A percentile compares a stretch with the other conserved stretches of the same genome.
Evolutionary conservation across 1,140 invertebrate genomes (phyloP).

Genomic region (Hydropsyche tenuis): DNA sequence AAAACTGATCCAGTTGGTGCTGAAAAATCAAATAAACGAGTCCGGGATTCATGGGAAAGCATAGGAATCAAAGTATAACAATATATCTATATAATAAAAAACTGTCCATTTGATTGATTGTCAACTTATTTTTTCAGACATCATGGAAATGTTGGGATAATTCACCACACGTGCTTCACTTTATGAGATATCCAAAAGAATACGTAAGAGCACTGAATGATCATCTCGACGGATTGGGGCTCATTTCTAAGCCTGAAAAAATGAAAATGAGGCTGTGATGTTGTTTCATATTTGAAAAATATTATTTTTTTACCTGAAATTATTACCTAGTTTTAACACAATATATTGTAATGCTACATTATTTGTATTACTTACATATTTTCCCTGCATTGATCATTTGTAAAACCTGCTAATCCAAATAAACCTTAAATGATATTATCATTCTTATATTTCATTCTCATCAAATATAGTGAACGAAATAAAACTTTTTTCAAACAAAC

Average conservation of each 20-base stretch:
- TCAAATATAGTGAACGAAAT: no score
- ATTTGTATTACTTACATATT: no score
- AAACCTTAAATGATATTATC: no score
- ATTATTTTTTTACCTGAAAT: neutral
- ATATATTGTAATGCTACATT: no score
- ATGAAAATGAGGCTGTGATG: constrained; percentile 7
- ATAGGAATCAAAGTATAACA: neutral
- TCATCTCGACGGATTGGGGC: neutral
- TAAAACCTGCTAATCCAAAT: no score
- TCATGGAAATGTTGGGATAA: constrained; percentile 27
- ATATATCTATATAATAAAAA: neutral
- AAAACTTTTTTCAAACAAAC: no score
- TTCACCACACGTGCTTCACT: constrained; percentile 22
- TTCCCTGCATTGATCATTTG: no score
- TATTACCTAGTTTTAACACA: no score
- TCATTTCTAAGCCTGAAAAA: constrained; percentile 16
- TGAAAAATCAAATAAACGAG: neutral
- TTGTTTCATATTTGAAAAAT: neutral
- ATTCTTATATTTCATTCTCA: no score
- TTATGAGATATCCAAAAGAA: constrained; percentile 9
- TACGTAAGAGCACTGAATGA: constrained; percentile 2
- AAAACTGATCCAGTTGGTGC: constrained; percentile 27
- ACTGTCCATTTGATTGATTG: neutral
- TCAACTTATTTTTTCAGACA: neutral
- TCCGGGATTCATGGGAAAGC: constrained; percentile 7